A percentile compares a stretch with the other conserved stretches of the same genome.
Evolutionary conservation across 2,888 invertebrate species (phyloP).

Genomic region (Tillus elongatus): DNA sequence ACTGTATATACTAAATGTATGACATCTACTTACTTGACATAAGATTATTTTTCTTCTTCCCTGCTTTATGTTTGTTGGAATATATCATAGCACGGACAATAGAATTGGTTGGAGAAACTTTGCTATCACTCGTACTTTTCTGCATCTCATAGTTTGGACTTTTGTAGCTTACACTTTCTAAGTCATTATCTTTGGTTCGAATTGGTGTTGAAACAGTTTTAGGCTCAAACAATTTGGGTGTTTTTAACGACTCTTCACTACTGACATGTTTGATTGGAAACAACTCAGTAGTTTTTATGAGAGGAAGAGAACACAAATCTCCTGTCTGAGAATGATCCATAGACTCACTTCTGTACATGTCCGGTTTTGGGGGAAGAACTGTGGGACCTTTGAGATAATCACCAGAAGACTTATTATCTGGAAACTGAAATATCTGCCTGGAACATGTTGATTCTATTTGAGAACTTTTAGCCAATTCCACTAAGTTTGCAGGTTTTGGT

Average conservation of each 20-base stretch:
- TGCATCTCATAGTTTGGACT: slow-evolving; percentile 26
- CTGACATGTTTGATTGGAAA: not conserved
- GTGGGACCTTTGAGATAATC: slow-evolving; percentile 4
- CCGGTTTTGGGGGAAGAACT: slow-evolving; percentile 16
- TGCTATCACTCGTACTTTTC: slow-evolving; percentile 30
- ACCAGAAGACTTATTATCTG: slow-evolving; percentile 13
- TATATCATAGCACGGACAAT: slow-evolving; percentile 50
- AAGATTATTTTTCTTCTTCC: slow-evolving; percentile 61
- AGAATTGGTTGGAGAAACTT: slow-evolving; percentile 45
- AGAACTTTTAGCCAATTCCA: slow-evolving; percentile 16
- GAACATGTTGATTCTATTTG: too few species aligned
- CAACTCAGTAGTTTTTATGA: not conserved
- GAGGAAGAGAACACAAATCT: not conserved
- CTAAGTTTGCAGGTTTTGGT: slow-evolving; percentile 30
- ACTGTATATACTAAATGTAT: too few species aligned
- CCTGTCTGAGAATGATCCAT: not conserved
- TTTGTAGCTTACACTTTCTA: slow-evolving; percentile 12
- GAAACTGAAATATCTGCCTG: slow-evolving; percentile 10
- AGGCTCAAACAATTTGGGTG: slow-evolving; percentile 30
- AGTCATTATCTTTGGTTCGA: slow-evolving; percentile 22
- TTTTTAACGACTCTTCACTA: slow-evolving; percentile 11
- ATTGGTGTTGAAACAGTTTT: slow-evolving; percentile 32
- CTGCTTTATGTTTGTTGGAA: slow-evolving; percentile 50
- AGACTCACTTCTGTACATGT: slow-evolving; percentile 16
- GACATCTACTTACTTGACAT: slow-evolving; percentile 55